Percentiles rank a stretch among this genome's conserved stretches.
Evolutionary conservation across 2,113 vertebrate genomes (phyloP).

Genomic region (Lagopus muta): DNA sequence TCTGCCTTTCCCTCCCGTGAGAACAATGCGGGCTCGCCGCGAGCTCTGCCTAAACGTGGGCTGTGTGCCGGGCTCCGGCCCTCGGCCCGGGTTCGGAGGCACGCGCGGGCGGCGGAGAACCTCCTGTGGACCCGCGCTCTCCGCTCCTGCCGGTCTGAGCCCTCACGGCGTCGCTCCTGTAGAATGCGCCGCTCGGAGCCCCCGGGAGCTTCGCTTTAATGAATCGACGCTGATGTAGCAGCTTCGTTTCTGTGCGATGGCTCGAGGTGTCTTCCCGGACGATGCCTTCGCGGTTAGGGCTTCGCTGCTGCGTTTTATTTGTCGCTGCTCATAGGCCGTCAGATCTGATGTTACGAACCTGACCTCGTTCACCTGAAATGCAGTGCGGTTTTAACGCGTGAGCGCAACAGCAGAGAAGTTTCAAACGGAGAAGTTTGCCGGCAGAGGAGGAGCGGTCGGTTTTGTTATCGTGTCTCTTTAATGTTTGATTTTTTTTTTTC

Average conservation of each 20-base stretch:
- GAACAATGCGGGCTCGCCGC: background rate
- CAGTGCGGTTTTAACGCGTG: background rate
- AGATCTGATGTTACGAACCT: background rate
- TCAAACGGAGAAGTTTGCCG: background rate
- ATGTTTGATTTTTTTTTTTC: background rate
- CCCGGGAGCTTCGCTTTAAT: background rate
- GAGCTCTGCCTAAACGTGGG: background rate
- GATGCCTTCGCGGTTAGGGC: background rate
- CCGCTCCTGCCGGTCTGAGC: too few species aligned
- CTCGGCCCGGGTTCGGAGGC: too few species aligned
- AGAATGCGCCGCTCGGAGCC: background rate
- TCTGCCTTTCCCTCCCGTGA: background rate
- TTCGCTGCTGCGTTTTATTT: background rate
- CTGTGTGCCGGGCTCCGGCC: too few species aligned
- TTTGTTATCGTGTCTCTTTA: background rate
- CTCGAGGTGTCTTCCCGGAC: too few species aligned
- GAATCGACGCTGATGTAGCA: too few species aligned
- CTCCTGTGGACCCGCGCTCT: background rate
- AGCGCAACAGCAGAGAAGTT: background rate
- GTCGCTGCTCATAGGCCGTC: rapidly evolving
- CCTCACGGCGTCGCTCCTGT: too few species aligned
- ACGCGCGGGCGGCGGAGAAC: too few species aligned
- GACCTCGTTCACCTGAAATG: background rate
- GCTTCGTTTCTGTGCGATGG: too few species aligned
- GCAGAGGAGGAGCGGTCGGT: background rate